phyloP scores from a whole-genome alignment of 2,113 vertebrate genomes.

The Tupaia tana region DNA sequence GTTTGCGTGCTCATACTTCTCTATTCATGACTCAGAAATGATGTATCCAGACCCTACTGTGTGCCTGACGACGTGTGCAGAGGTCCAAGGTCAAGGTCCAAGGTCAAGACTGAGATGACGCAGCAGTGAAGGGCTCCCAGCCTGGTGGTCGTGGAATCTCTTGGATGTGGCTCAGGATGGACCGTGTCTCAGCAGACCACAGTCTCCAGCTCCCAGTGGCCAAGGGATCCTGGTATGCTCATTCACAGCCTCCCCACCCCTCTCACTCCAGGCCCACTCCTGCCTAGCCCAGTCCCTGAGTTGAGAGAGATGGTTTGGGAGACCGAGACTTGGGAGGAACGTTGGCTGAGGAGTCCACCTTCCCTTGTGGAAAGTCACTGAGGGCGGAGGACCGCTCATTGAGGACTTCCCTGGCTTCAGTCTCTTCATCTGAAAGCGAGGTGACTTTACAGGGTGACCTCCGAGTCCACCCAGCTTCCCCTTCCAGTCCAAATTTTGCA shows the following conservation, averaged over 20 bases:
- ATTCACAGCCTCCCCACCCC: not conserved
- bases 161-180: not conserved
- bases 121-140: not conserved
- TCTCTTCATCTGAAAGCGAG: not conserved
- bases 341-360: not conserved
- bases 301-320: not conserved
- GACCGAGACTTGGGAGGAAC: not conserved
- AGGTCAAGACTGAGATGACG: not conserved
- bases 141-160: not conserved
- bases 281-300: not conserved
- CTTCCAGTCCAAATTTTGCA: no score
- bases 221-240: not conserved
- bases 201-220: rapidly evolving
- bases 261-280: no score
- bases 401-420: not conserved
- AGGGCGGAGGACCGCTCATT: not conserved
- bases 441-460: not conserved
- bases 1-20: not conserved
- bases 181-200: not conserved
- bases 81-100: not conserved
- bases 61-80: not conserved
- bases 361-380: not conserved
- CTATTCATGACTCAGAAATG: rapidly evolving
- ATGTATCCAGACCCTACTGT: not conserved
- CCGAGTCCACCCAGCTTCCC: not conserved